phyloP scores from a whole-genome alignment of 64 coral and sea anemone genomes.

The Exaiptasia diaphana region DNA sequence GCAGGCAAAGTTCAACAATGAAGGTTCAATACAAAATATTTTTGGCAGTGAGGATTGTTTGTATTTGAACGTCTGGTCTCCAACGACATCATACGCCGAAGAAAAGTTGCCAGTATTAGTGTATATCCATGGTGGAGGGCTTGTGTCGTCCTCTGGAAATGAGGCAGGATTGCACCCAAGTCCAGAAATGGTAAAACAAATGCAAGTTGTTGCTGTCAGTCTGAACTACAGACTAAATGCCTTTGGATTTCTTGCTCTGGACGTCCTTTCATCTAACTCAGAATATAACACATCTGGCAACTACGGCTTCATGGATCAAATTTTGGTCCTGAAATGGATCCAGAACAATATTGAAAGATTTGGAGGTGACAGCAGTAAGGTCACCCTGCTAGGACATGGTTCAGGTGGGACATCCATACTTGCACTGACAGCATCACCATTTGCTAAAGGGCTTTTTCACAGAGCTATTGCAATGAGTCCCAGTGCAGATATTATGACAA shows the following conservation, averaged over 20 bases:
- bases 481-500: slow-evolving; percentile 40
- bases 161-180: slow-evolving; percentile 37
- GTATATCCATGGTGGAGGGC: slow-evolving; percentile 44
- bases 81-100: neutral
- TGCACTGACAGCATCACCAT: slow-evolving; percentile 24
- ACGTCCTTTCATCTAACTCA: slow-evolving; percentile 10
- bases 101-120: slow-evolving; percentile 56
- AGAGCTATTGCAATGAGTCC: slow-evolving; percentile 32
- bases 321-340: slow-evolving; percentile 58
- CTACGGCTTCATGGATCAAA: slow-evolving; percentile 79
- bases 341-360: slow-evolving; percentile 54
- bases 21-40: neutral
- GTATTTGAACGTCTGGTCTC: slow-evolving; percentile 73
- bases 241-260: slow-evolving; percentile 73
- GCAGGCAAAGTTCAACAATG: slow-evolving; percentile 20
- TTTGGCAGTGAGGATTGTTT: slow-evolving; percentile 75
- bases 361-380: slow-evolving; percentile 50
- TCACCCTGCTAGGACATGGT: slow-evolving; percentile 63
- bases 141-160: slow-evolving; percentile 34
- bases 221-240: slow-evolving; percentile 63
- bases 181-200: slow-evolving; percentile 35
- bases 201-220: slow-evolving; percentile 41
- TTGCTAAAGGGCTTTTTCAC: slow-evolving; percentile 35
- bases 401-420: slow-evolving; percentile 50
- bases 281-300: slow-evolving; percentile 34